A percentile compares a stretch with the other conserved stretches of the same genome.
Conservation (phyloP, 2,113 vertebrate genomes). For the Calcarius ornatus region DNA sequence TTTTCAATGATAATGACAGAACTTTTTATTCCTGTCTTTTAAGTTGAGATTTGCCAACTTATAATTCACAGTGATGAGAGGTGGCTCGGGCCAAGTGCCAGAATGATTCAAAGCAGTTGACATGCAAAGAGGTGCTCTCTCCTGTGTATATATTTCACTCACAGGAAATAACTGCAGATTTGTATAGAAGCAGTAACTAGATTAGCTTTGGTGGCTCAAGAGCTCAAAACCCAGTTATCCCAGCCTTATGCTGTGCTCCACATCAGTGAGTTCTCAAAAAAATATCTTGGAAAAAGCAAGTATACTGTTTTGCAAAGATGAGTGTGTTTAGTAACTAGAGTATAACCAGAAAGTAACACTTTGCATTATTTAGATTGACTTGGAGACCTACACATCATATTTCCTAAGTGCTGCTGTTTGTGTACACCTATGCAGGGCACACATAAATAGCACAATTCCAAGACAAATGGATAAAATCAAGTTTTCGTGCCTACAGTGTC, state of each 20-base stretch:
- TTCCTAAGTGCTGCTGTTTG: not conserved
- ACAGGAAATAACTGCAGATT: not conserved
- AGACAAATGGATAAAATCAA: not conserved
- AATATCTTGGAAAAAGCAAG: not conserved
- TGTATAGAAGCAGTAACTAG: not conserved
- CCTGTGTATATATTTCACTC: not conserved
- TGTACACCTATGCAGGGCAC: not conserved
- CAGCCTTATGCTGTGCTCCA: not conserved
- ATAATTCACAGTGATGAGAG: not conserved
- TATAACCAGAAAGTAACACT: not conserved
- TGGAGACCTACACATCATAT: not conserved
- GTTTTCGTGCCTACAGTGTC: not conserved
- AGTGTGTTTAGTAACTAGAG: not conserved
- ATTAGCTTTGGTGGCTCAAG: not conserved
- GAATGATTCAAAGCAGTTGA: not conserved
- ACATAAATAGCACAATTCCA: not conserved
- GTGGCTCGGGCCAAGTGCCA: not conserved
- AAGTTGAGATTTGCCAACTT: not conserved
- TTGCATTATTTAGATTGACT: not conserved
- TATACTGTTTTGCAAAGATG: not conserved
- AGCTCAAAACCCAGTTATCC: not conserved
- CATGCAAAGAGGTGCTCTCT: not conserved
- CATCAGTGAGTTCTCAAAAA: not conserved
- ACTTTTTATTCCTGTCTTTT: not conserved
- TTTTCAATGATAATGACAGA: not conserved